A percentile compares a stretch with the other conserved stretches of the same genome.
These are phyloP conservation scores for Chloropsis cyanopogon DNA, from an alignment of 2,113 vertebrate genomes.

Conservation along the genomic window DNA sequence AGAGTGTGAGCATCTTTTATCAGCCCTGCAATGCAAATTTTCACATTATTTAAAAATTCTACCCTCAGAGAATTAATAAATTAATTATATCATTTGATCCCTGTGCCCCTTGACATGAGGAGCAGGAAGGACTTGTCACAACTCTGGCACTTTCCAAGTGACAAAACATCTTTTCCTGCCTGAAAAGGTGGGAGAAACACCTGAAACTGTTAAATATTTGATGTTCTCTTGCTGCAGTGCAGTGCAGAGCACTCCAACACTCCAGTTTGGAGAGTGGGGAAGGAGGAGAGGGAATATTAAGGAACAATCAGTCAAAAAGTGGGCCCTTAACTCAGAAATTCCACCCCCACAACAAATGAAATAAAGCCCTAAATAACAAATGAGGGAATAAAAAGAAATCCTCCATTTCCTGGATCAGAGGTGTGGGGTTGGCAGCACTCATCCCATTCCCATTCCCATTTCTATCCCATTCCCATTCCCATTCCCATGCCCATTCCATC, in stretches of 20 bases:
- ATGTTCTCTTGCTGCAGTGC: not conserved
- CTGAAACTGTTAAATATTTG: slow-evolving; percentile 10
- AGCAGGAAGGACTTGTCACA: not conserved
- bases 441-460: not conserved
- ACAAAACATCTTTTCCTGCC: not conserved
- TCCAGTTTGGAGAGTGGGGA: not conserved
- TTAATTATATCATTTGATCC: not conserved
- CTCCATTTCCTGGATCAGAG: no score
- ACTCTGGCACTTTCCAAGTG: not conserved
- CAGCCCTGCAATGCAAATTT: not conserved
- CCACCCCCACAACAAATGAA: no score
- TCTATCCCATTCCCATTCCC: no score
- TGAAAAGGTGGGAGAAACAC: not conserved
- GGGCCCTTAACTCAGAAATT: not conserved
- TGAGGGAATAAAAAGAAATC: not conserved
- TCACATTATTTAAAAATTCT: not conserved
- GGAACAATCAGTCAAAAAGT: not conserved
- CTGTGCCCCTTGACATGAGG: not conserved
- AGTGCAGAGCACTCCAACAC: not conserved
- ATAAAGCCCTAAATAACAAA: not conserved
- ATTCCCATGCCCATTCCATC: not conserved
- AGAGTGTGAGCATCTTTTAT: not conserved
- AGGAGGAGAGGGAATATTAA: not conserved
- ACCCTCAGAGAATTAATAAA: not conserved
- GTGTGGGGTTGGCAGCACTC: fast-evolving